Evolutionary conservation across 2,888 invertebrate species (phyloP).

Genomic region (Copidosoma aretas): DNA sequence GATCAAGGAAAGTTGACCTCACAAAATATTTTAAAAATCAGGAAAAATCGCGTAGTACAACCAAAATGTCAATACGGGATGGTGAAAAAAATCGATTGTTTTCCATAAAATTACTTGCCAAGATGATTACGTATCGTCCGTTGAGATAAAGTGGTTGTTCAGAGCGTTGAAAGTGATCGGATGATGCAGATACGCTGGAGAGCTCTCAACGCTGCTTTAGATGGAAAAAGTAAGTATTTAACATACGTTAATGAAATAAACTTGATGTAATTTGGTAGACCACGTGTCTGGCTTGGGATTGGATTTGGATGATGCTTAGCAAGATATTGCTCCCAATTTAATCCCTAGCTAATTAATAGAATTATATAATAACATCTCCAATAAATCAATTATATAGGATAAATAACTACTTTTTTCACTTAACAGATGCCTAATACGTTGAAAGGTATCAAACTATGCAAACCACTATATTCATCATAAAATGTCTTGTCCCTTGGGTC

Average conservation of each 20-base stretch:
- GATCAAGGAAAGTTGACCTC: conserved; percentile 68
- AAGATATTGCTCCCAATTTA: no score
- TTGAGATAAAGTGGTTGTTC: conserved; percentile 71
- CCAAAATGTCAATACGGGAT: conserved; percentile 59
- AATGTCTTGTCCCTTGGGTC: conserved; percentile 60
- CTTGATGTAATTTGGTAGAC: no score
- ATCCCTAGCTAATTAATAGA: no score
- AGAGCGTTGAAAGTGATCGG: conserved; percentile 78
- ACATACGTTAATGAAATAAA: not conserved
- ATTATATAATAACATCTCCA: no score
- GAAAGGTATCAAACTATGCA: conserved; percentile 66
- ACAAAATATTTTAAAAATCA: conserved; percentile 67
- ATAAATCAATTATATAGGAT: no score
- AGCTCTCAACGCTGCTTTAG: conserved; percentile 65
- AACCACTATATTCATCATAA: conserved; percentile 69
- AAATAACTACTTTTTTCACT: no score
- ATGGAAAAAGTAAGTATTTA: conserved; percentile 41
- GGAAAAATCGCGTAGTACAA: conserved; percentile 65
- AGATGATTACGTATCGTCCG: conserved; percentile 65
- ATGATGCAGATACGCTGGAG: conserved; percentile 67
- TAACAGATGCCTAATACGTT: no score
- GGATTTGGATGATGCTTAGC: no score
- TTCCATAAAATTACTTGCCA: conserved; percentile 63
- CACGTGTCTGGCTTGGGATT: no score
- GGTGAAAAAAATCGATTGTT: conserved; percentile 29